Evolutionary conservation across 1,140 invertebrate genomes (phyloP).

Genomic region (Calycopis cecrops): DNA sequence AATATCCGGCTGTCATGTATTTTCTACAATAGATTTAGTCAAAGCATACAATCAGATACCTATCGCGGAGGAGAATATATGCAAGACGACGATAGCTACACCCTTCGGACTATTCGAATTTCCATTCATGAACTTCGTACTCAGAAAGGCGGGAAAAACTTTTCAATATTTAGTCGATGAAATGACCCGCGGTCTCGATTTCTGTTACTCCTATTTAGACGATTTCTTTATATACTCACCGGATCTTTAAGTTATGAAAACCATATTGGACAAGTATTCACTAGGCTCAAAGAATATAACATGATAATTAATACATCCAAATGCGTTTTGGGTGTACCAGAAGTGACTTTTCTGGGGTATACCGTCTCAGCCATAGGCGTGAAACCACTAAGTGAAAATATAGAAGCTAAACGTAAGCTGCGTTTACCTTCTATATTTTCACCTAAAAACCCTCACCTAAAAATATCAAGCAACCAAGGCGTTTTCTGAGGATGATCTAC

Average conservation of each 20-base stretch:
- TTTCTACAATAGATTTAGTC: slow-evolving; percentile 12
- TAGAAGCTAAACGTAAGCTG: slow-evolving; percentile 26
- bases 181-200: slow-evolving; percentile 11
- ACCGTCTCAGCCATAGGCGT: not conserved
- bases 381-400: not conserved
- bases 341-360: not conserved
- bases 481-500: slow-evolving; percentile 64
- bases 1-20: slow-evolving; percentile 13
- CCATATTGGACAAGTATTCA: slow-evolving; percentile 25
- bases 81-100: slow-evolving; percentile 14
- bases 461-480: slow-evolving; percentile 32
- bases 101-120: slow-evolving; percentile 16
- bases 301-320: slow-evolving; percentile 24
- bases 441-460: slow-evolving; percentile 32
- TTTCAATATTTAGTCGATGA: slow-evolving; percentile 15
- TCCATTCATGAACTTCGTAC: slow-evolving; percentile 15
- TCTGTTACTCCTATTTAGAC: slow-evolving; percentile 7
- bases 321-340: not conserved
- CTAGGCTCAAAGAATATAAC: slow-evolving; percentile 27
- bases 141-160: too few relatives aligned
- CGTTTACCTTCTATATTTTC: too few relatives aligned
- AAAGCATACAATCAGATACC: slow-evolving; percentile 18
- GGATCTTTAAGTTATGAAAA: slow-evolving; percentile 13
- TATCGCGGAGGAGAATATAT: slow-evolving; percentile 4
- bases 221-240: slow-evolving; percentile 4